These are phyloP conservation scores for Hirundichthys speculiger DNA, from an alignment of 2,113 vertebrate genomes.

Conservation along the genomic window DNA sequence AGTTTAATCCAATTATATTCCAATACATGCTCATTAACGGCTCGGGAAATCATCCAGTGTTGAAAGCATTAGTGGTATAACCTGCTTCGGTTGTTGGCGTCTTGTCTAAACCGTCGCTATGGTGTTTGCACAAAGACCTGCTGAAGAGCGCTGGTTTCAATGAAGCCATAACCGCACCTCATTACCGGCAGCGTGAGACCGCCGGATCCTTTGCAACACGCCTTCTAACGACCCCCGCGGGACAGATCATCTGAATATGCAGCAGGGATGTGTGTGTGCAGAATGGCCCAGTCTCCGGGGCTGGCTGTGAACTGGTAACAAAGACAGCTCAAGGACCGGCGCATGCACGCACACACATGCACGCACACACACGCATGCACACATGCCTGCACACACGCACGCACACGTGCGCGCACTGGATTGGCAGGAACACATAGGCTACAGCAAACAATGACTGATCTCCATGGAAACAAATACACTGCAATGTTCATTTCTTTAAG, in stretches of 20 bases:
- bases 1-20: too few species aligned
- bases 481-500: conserved; percentile 31
- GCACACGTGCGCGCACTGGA: not conserved
- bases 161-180: conserved; percentile 72
- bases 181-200: conserved; percentile 65
- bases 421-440: conserved; percentile 27
- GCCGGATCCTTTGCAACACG: conserved; percentile 67
- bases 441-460: conserved; percentile 54
- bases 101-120: conserved; percentile 13
- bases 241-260: conserved; percentile 77
- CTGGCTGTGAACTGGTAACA: conserved; percentile 56
- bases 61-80: not conserved
- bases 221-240: conserved; percentile 76
- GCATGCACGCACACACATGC: not conserved
- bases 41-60: too few species aligned
- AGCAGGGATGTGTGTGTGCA: conserved; percentile 73
- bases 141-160: conserved; percentile 71
- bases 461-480: conserved; percentile 56
- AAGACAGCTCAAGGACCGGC: conserved; percentile 27
- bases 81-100: not conserved
- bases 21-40: too few species aligned
- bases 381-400: not conserved
- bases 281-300: conserved; percentile 56
- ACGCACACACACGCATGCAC: too few species aligned
- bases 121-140: conserved; percentile 45